These are phyloP conservation scores for Porites divaricata DNA, from an alignment of 92 coral and sea anemone species.

Conservation along the genomic window DNA sequence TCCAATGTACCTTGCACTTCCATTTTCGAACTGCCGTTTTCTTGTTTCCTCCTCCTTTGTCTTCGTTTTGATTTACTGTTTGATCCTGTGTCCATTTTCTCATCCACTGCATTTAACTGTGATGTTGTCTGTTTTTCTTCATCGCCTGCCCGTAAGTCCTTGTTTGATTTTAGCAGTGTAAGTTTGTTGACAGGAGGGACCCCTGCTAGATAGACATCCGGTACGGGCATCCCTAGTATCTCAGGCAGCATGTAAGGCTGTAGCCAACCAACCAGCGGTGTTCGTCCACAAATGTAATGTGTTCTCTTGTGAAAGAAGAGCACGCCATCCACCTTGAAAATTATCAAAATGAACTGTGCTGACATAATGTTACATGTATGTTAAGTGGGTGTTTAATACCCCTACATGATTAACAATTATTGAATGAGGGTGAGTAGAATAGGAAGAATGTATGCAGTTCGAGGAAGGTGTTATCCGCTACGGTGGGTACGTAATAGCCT, in stretches of 20 bases:
- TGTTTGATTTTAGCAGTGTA: slow-evolving; percentile 78
- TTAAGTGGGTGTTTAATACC: too few species aligned
- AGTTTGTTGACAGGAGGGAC: slow-evolving; percentile 84
- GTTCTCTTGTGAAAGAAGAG: slow-evolving; percentile 92
- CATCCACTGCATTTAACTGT: slow-evolving; percentile 34
- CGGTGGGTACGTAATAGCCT: too few species aligned
- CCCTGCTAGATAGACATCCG: slow-evolving; percentile 61
- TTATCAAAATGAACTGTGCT: neutral
- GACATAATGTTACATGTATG: neutral
- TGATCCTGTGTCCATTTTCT: slow-evolving; percentile 48
- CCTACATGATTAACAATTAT: too few species aligned
- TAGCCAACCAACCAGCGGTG: slow-evolving; percentile 97
- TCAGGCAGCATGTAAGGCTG: slow-evolving; percentile 91
- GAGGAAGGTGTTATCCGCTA: too few species aligned
- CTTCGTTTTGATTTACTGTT: slow-evolving; percentile 32
- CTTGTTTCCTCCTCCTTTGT: slow-evolving; percentile 42
- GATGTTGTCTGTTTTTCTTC: slow-evolving; percentile 48
- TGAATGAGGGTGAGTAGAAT: too few species aligned
- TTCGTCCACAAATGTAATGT: slow-evolving; percentile 87
- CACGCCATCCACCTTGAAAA: slow-evolving; percentile 87
- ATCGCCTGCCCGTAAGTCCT: slow-evolving; percentile 60
- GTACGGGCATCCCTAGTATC: slow-evolving; percentile 77
- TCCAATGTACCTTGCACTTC: slow-evolving; percentile 15
- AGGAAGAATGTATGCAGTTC: too few species aligned
- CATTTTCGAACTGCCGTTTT: slow-evolving; percentile 22